Conservation (phyloP, 2,888 invertebrate genomes). For the Rhaphigaster nebulosa region DNA sequence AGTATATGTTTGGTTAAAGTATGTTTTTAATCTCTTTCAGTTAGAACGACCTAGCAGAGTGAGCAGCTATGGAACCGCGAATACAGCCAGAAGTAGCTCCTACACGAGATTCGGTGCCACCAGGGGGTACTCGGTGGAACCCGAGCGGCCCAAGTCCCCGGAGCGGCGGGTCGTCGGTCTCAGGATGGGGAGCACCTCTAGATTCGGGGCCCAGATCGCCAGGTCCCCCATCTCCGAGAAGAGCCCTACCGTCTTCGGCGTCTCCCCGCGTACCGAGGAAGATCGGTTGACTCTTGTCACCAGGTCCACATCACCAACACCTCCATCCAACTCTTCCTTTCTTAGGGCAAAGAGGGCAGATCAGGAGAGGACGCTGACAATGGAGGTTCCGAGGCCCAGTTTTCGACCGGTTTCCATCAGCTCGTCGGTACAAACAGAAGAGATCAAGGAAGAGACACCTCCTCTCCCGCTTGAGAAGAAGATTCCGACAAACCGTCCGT, state of each 20-base stretch:
- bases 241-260: conserved; percentile 66
- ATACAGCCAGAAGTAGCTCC: neutral
- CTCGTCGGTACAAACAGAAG: conserved; percentile 72
- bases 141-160: conserved; percentile 55
- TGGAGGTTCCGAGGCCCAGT: conserved; percentile 68
- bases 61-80: conserved; percentile 49
- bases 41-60: conserved; percentile 52
- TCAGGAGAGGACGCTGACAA: conserved; percentile 77
- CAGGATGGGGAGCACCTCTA: conserved; percentile 65
- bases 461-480: conserved; percentile 54
- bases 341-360: conserved; percentile 79
- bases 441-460: conserved; percentile 55
- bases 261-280: conserved; percentile 60
- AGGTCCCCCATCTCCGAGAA: conserved; percentile 66
- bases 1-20: neutral
- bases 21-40: conserved; percentile 16
- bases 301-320: conserved; percentile 84
- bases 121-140: conserved; percentile 53
- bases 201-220: conserved; percentile 66
- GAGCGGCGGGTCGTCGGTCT: conserved; percentile 59
- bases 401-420: conserved; percentile 62
- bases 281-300: conserved; percentile 77
- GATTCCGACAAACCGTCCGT: conserved; percentile 40
- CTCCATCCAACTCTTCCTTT: conserved; percentile 75
- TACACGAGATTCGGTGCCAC: conserved; percentile 48